These are phyloP conservation scores for Periophthalmus modestus DNA, from an alignment of 2,113 vertebrate species.

Conservation along the genomic window DNA sequence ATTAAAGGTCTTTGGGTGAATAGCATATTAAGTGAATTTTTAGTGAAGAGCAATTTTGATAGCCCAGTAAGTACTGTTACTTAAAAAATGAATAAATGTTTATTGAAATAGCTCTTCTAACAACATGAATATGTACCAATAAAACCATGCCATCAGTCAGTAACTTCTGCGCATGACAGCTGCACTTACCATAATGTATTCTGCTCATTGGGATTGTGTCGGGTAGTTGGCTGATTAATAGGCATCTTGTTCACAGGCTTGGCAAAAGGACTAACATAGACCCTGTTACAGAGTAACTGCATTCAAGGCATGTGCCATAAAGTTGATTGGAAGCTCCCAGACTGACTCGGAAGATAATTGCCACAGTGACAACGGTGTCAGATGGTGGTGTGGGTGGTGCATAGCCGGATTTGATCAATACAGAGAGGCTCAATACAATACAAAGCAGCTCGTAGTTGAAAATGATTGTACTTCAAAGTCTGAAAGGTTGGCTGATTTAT, in stretches of 20 bases:
- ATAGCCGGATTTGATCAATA: constrained; percentile 58
- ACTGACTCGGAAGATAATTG: constrained; percentile 63
- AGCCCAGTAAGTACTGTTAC: background rate
- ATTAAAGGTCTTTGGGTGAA: no score
- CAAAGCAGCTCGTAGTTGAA: constrained; percentile 58
- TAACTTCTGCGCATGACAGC: constrained; percentile 12
- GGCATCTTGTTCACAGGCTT: constrained; percentile 25
- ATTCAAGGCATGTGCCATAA: constrained; percentile 56
- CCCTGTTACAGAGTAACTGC: constrained; percentile 23
- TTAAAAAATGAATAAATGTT: background rate
- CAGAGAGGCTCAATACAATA: constrained; percentile 60
- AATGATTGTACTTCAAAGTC: constrained; percentile 61
- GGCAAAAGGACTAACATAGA: constrained; percentile 15
- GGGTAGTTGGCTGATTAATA: constrained; percentile 38
- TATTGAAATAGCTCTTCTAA: constrained; percentile 3
- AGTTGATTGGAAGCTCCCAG: constrained; percentile 60
- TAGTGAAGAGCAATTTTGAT: background rate
- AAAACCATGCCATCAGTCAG: background rate
- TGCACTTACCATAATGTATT: constrained; percentile 24
- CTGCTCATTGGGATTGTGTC: constrained; percentile 9
- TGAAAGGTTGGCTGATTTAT: constrained; percentile 59
- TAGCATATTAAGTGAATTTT: background rate
- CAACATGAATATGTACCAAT: constrained; percentile 24
- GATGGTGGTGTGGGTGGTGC: constrained; percentile 58
- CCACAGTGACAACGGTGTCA: constrained; percentile 57